These are phyloP conservation scores for Ctenochaetus hawaiiensis DNA, from an alignment of 2,797 vertebrate genomes.

Conservation along the genomic window DNA sequence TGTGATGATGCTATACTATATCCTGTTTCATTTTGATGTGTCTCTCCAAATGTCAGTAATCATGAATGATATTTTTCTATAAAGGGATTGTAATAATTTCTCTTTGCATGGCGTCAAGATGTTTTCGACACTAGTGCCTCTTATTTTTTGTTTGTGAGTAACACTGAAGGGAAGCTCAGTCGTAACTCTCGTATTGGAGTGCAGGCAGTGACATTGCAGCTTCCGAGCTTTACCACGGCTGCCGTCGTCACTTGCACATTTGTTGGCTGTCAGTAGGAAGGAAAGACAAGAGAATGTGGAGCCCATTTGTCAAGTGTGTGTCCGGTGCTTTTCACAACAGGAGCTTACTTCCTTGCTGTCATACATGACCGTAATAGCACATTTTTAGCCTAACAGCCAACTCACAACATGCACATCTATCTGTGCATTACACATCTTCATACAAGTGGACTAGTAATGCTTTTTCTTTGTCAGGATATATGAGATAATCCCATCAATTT, in stretches of 20 bases:
- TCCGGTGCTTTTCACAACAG: slow-evolving; percentile 66
- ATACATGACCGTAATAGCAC: slow-evolving; percentile 64
- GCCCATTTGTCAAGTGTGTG: slow-evolving; percentile 72
- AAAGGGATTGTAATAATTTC: slow-evolving; percentile 61
- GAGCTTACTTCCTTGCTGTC: slow-evolving; percentile 64
- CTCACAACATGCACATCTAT: slow-evolving; percentile 41
- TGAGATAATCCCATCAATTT: slow-evolving; percentile 50
- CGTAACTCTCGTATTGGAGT: slow-evolving; percentile 77
- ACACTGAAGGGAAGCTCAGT: slow-evolving; percentile 77
- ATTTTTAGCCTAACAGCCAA: slow-evolving; percentile 68
- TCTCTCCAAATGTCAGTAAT: slow-evolving; percentile 67
- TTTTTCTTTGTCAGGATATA: slow-evolving; percentile 45
- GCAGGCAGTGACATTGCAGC: slow-evolving; percentile 40
- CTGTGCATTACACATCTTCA: slow-evolving; percentile 43
- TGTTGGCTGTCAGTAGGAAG: slow-evolving; percentile 58
- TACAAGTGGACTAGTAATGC: slow-evolving; percentile 31
- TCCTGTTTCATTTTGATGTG: slow-evolving; percentile 71
- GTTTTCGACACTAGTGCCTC: slow-evolving; percentile 88
- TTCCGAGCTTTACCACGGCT: slow-evolving; percentile 56
- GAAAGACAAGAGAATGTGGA: slow-evolving; percentile 64
- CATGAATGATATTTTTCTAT: slow-evolving; percentile 72
- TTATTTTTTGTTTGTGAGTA: slow-evolving; percentile 74
- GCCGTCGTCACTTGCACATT: slow-evolving; percentile 52
- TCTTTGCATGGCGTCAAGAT: slow-evolving; percentile 70
- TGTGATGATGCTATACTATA: slow-evolving; percentile 61